A percentile compares a stretch with the other conserved stretches of the same genome.
Evolutionary conservation across 2,113 vertebrate genomes (phyloP).

Genomic region (Lophura nycthemera): DNA sequence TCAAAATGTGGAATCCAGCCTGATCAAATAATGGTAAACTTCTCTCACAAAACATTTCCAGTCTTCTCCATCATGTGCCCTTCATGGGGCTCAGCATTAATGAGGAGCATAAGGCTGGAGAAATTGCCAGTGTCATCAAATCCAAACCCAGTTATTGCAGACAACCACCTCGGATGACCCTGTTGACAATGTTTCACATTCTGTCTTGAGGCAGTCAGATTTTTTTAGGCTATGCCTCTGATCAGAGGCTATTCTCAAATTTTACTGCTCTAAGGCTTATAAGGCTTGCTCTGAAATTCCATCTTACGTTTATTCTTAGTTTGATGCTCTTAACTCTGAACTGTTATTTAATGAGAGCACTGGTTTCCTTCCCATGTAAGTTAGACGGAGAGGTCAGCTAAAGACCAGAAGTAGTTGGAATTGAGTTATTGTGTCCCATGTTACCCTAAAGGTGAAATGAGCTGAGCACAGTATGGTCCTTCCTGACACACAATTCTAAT

Average conservation of each 20-base stretch:
- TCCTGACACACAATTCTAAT: background rate
- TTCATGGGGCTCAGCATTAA: background rate
- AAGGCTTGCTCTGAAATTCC: background rate
- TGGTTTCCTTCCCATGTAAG: background rate
- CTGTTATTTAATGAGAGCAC: background rate
- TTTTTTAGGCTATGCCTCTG: background rate
- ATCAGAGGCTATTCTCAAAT: background rate
- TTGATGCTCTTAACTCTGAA: background rate
- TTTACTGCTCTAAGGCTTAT: background rate
- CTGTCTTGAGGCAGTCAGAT: background rate
- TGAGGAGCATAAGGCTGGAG: background rate
- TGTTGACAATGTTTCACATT: background rate
- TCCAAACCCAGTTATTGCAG: background rate
- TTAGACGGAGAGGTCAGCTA: background rate
- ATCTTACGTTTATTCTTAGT: background rate
- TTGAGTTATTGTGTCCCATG: background rate
- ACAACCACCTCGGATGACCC: background rate
- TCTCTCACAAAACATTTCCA: background rate
- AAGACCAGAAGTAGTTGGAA: background rate
- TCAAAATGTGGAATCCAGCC: background rate
- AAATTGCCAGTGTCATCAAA: background rate
- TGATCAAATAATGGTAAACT: fast-evolving
- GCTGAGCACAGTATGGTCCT: background rate
- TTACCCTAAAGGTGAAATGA: background rate
- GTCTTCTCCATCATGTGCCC: background rate